Conservation (phyloP, 2,888 invertebrate species). For the Lycaena phlaeas region DNA sequence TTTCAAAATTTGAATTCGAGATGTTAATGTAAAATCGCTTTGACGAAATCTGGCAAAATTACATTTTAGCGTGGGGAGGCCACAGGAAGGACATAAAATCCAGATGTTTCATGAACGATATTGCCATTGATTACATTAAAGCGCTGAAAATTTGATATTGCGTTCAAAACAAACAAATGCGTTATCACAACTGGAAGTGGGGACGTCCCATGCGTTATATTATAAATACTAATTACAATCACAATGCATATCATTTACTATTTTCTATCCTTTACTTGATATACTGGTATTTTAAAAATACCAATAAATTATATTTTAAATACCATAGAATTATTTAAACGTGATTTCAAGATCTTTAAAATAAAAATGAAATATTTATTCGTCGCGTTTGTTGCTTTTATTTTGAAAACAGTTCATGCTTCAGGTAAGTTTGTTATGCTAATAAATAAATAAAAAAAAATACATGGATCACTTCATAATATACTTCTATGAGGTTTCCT, state of each 20-base stretch:
- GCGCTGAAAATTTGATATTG: too few species aligned
- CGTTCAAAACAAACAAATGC: too few species aligned
- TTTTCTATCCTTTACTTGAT: background rate
- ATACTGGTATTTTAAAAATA: background rate
- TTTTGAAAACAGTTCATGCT: background rate
- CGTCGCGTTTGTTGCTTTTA: background rate
- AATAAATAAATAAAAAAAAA: too few species aligned
- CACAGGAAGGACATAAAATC: too few species aligned
- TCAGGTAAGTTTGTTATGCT: background rate
- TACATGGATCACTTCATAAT: too few species aligned
- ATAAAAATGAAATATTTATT: slow-evolving; percentile 5
- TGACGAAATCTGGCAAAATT: too few species aligned
- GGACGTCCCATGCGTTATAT: background rate
- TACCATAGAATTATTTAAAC: background rate
- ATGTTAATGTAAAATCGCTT: too few species aligned
- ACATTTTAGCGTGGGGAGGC: too few species aligned
- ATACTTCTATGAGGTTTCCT: too few species aligned
- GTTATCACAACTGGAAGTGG: background rate
- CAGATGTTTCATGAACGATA: too few species aligned
- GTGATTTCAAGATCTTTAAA: background rate
- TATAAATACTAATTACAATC: background rate
- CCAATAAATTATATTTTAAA: background rate
- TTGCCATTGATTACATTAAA: too few species aligned
- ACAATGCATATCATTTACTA: background rate
- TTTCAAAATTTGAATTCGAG: too few species aligned